Base-by-base conservation (phyloP, 2,113 vertebrate genomes). In the Salminus brasiliensis region DNA sequence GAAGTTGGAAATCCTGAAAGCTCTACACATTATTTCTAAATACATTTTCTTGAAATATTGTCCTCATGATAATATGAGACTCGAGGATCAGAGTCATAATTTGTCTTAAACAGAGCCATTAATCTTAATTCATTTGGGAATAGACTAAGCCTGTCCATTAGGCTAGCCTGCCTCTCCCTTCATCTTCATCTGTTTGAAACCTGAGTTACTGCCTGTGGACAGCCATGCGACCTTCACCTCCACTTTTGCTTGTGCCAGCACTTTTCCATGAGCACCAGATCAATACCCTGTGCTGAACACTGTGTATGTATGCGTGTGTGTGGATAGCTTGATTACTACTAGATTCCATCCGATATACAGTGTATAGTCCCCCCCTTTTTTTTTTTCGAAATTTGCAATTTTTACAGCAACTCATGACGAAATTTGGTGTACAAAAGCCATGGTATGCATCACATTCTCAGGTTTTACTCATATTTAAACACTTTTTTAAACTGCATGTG, bases 211-310 rank as follows among this genome's bases (percentile, higher is more conserved):
- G 78, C 18, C 53, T 75, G 73, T 81, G 21, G 80, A 75, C 71
- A 77, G 73, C 82, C 79, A 62, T 47, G 49, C 73, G 82, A 87
- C 89, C 88, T 90, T 89, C 84, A 83, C 70, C 75, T 76, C 72
- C 81, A 84, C 83, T 87, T 82, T 83, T 74, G 83, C 78, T 79
- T 83, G 41, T 73, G 81, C 72, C 81, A 85, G 76, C 82, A 78
- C 82, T 87, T 86, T 85, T 65, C 65, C 79, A 76, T 43, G 49
- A 55, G 71, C 47, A 32, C 76, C 57, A 68, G 66, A 88, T 89
- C 84, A 78, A 87, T 88, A 81, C 73, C n/a, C 73, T 21, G 18
- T 25, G 55, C 34, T 78, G 70, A 80, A 68, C 57, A 45, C 27
- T 74, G 76, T 47, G 23, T 66, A 59, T 70, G 73, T 15, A 49